Base-by-base conservation (phyloP, 2,888 invertebrate genomes). In the Trachelus stipa region DNA sequence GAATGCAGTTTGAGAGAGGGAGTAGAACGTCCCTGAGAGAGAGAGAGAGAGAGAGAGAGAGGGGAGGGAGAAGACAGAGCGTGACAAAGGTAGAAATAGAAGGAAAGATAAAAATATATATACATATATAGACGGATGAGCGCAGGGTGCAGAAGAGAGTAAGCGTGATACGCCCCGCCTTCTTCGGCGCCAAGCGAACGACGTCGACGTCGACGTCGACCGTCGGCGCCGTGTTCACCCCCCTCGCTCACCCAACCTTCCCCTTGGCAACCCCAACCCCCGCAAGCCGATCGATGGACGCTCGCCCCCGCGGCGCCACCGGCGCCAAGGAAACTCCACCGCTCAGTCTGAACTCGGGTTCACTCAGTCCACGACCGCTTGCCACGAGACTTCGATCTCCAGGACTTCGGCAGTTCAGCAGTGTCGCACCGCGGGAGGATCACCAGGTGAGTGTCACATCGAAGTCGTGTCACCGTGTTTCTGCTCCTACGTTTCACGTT, bases 351-450 rank as follows among this genome's bases (percentile, higher is more conserved):
- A 89, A 89, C 88, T 89, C 90, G 88, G 89, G 89, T 90, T 90
- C 90, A 91, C 89, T 90, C 91, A 90, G 90, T 90, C 89, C 86
- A 90, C 89, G 88, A 90, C 86, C 88, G 89, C 87, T 89, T 88
- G 88, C 90, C 89, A 89, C 90, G 89, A 90, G 90, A 88, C 88
- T 88, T 89, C 89, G 88, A 89, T 85, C 87, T 83, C 84, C 82
- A 80, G 73, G 75, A 73, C 75, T 40, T 74, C 34, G 30, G 15
- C 74, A 34, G 34, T 74, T 74, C 74, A 35, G 11, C 31, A 30
- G 31, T 34, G 74, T 35, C 74, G 34, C 34, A 74, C 74, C 74
- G 34, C 74, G 74, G 37, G 34, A 34, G 74, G 34, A 23, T 30
- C 74, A 30, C 74, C 74, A 74, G 74, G 74, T 74, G 37, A 34